Base-by-base conservation (phyloP, 1,140 invertebrate genomes). In the Drosophila eugracilis region DNA sequence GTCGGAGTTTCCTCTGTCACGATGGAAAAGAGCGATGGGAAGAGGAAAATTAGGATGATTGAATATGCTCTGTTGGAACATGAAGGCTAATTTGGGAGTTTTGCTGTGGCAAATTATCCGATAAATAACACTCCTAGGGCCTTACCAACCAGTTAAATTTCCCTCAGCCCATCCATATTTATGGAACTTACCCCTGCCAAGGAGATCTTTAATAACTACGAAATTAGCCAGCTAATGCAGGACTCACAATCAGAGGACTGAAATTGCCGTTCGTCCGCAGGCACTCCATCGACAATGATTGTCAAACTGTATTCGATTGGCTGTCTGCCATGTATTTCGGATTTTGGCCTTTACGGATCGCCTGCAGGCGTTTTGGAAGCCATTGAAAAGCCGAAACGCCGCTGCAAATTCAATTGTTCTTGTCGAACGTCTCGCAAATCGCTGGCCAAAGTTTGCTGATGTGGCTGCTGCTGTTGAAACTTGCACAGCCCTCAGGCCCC, bases 391-490 rank as follows among this genome's bases (percentile, higher is more conserved):
- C 53, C 58, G 36, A 62, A 63, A 21, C 34, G 44, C 55, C 49
- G 53, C 49, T 79, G 44, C 48, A 74, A 86, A 85, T 88, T 88
- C 81, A 81, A 86, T 86, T 86, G 77, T 67, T 88, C 79, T 81
- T 78, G 77, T 63, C 79, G 73, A 86, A 81, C 47, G 69, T 77
- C 69, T 76, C 49, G 66, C 55, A 50, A 67, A 67, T 71, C 41
- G 45, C 15, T 15, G 26, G 32, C 17, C 45, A 47, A 57, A 70
- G 63, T 69, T 70, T 70, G 66, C 57, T 55, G 50, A 65, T 47
- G 63, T 44, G 44, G 42, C 42, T 34, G 19, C 37, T 53, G 59
- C 42, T 22, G 12, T 30, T 26, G 55, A 69, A 37, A 66, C 39
- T 17, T 14, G 12, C 34, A 22, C 26, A n/a, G 30, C 30, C 62